These are phyloP conservation scores for Xiphophorus couchianus DNA, from an alignment of 2,113 vertebrate genomes.

Conservation along the genomic window DNA sequence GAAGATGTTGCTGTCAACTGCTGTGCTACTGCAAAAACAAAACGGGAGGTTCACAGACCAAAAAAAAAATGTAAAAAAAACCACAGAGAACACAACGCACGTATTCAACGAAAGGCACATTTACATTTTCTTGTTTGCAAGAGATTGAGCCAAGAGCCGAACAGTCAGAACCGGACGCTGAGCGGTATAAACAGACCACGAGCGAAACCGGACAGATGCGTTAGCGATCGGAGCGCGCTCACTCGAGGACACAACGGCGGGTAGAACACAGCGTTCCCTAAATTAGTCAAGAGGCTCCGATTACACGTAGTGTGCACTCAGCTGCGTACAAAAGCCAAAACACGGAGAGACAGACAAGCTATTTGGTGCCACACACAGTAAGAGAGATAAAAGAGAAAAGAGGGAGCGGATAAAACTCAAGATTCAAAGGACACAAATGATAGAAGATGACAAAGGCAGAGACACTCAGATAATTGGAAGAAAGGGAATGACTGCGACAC, in stretches of 20 bases:
- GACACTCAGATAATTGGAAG: slow-evolving; percentile 15
- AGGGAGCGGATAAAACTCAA: neutral
- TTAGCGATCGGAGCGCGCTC: slow-evolving; percentile 16
- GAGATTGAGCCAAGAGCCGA: neutral
- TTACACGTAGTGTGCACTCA: slow-evolving; percentile 8
- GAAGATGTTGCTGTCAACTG: slow-evolving; percentile 5
- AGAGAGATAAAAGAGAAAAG: slow-evolving; percentile 8
- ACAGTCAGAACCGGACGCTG: neutral
- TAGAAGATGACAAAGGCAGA: slow-evolving; percentile 25
- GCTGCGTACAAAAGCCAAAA: neutral
- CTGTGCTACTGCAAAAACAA: neutral
- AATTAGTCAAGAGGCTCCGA: slow-evolving; percentile 32
- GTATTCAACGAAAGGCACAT: neutral
- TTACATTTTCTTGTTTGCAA: neutral
- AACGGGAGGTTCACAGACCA: neutral
- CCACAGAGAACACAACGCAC: too few relatives aligned
- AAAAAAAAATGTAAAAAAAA: neutral
- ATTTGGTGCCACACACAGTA: neutral
- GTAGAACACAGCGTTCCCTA: slow-evolving; percentile 27
- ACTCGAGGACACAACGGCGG: slow-evolving; percentile 18
- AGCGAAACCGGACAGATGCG: slow-evolving; percentile 12
- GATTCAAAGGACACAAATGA: slow-evolving; percentile 32
- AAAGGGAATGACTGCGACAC: neutral
- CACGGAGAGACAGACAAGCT: slow-evolving; percentile 6
- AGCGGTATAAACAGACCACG: neutral